Percentiles rank a stretch among this genome's conserved stretches.
phyloP scores from a whole-genome alignment of 2,797 vertebrate genomes.

The Manis crassicaudata region DNA sequence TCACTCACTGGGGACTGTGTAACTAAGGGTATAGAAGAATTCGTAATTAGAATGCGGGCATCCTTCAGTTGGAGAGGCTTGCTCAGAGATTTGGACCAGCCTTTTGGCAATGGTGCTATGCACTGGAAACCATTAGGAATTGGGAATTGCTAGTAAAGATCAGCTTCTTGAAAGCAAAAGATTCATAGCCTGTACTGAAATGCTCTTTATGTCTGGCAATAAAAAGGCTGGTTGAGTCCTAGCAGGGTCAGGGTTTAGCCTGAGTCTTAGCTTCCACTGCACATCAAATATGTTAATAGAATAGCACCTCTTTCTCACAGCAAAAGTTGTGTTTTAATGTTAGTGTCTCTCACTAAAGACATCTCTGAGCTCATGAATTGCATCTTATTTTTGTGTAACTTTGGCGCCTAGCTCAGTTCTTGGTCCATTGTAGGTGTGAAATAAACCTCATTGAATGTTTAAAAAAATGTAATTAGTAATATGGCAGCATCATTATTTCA shows the following conservation, averaged over 20 bases:
- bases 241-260: not conserved
- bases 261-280: not conserved
- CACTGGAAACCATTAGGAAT: not conserved
- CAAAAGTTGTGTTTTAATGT: not conserved
- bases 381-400: not conserved
- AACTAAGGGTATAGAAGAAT: not conserved
- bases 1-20: not conserved
- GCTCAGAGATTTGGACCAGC: not conserved
- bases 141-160: slow-evolving; percentile 12
- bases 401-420: not conserved
- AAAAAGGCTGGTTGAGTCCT: not conserved
- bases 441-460: not conserved
- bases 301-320: not conserved
- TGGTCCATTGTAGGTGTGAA: not conserved
- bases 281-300: not conserved
- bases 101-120: not conserved
- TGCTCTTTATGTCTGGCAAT: not conserved
- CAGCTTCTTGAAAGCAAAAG: not conserved
- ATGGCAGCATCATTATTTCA: not conserved
- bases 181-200: slow-evolving; percentile 20
- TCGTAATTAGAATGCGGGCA: slow-evolving; percentile 17
- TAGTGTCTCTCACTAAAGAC: not conserved
- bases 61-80: not conserved
- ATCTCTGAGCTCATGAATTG: not conserved
- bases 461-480: slow-evolving; percentile 32